phyloP scores from a whole-genome alignment of 2,888 invertebrate genomes.

The Uloborus plumipes region DNA sequence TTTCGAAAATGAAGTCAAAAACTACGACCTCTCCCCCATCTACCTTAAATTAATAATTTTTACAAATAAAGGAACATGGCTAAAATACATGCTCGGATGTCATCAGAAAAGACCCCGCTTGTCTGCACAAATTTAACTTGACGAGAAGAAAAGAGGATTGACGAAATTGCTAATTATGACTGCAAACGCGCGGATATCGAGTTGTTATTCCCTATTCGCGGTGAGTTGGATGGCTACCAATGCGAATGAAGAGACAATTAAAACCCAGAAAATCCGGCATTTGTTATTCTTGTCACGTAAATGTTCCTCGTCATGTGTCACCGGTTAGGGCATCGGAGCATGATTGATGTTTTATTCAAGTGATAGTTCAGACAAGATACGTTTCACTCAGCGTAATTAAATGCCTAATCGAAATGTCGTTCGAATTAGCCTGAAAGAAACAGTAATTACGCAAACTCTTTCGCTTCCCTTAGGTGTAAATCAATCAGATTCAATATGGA shows the following conservation, averaged over 20 bases:
- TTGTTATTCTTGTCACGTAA: constrained; percentile 52
- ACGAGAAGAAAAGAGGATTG: constrained; percentile 1
- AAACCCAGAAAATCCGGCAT: constrained; percentile 24
- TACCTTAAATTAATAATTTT: too few species aligned
- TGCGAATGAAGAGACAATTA: constrained; percentile 32
- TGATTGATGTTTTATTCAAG: constrained; percentile 63
- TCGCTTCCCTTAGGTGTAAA: too few species aligned
- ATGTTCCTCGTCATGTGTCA: constrained; percentile 55
- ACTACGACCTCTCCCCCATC: too few species aligned
- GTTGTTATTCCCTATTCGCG: constrained; percentile 17
- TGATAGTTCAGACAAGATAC: constrained; percentile 44
- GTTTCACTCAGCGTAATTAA: constrained; percentile 56
- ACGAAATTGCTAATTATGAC: constrained; percentile 18
- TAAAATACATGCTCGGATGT: too few species aligned
- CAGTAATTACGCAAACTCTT: constrained; percentile 23
- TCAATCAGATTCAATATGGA: too few species aligned
- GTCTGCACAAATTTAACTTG: background rate
- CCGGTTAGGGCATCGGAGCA: constrained; percentile 43
- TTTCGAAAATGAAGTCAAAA: too few species aligned
- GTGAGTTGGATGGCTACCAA: constrained; percentile 26
- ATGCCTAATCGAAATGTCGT: constrained; percentile 33
- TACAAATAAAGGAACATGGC: too few species aligned
- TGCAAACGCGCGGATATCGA: constrained; percentile 21
- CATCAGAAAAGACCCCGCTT: too few species aligned
- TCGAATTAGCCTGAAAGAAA: constrained; percentile 23